Percentiles rank a stretch among this genome's conserved stretches.
phyloP scores from a whole-genome alignment of 2,113 vertebrate species.

The Saguinus midas region DNA sequence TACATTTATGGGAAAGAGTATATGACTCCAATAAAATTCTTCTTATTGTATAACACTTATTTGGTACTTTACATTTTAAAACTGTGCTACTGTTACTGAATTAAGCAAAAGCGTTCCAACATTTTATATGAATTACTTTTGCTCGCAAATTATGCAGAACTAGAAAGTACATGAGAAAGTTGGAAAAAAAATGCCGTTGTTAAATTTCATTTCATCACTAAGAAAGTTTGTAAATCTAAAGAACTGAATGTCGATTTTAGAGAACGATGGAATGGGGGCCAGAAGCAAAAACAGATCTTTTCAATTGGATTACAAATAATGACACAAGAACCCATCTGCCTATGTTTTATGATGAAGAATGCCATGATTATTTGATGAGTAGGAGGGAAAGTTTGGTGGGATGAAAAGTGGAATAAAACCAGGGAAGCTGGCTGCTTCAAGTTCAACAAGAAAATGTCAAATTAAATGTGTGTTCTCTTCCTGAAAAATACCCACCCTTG shows the following conservation, averaged over 20 bases:
- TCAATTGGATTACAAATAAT: constrained; percentile 69
- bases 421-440: constrained; percentile 70
- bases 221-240: constrained; percentile 40
- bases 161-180: background rate
- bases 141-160: background rate
- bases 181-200: background rate
- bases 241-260: constrained; percentile 34
- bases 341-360: constrained; percentile 71
- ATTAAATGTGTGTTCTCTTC: constrained; percentile 74
- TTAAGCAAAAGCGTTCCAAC: background rate
- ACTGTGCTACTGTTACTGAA: background rate
- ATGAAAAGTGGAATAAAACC: constrained; percentile 70
- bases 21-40: constrained; percentile 3
- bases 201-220: constrained; percentile 37
- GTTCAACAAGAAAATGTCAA: constrained; percentile 78
- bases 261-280: background rate
- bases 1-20: background rate
- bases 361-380: constrained; percentile 72
- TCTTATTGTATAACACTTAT: background rate
- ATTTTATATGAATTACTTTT: constrained; percentile 35
- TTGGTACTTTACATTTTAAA: constrained; percentile 27
- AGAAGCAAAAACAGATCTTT: constrained; percentile 58
- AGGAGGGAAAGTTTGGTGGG: constrained; percentile 73
- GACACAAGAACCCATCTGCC: constrained; percentile 76
- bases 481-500: constrained; percentile 67